phyloP scores from a whole-genome alignment of 2,888 invertebrate genomes.

The Temnothorax rugatulus region DNA sequence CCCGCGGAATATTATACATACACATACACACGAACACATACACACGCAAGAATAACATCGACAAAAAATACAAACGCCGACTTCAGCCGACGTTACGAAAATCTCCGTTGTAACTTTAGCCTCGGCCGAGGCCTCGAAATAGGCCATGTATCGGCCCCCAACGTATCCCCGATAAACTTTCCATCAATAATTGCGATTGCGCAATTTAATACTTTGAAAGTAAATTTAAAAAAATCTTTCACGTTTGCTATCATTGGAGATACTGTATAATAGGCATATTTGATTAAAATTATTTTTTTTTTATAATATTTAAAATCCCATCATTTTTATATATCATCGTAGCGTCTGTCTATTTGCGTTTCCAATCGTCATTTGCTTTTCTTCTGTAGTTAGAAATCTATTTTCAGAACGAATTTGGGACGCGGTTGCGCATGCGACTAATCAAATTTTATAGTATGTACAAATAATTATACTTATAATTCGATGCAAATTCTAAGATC shows the following conservation, averaged over 20 bases:
- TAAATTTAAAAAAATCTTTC: background rate
- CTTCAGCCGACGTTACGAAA: background rate
- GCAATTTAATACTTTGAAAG: background rate
- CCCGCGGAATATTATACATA: background rate
- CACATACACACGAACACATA: background rate
- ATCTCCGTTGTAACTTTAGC: conserved; percentile 15
- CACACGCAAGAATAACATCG: background rate
- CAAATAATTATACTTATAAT: too few species aligned
- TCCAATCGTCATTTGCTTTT: background rate
- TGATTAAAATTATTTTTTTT: background rate
- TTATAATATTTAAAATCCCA: background rate
- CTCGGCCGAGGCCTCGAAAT: conserved; percentile 14
- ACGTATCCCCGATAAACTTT: background rate
- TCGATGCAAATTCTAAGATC: too few species aligned
- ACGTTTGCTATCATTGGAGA: background rate
- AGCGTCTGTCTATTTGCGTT: background rate
- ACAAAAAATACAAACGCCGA: conserved; percentile 15
- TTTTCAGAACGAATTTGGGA: too few species aligned
- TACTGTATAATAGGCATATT: background rate
- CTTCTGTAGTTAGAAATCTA: background rate
- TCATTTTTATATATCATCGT: background rate
- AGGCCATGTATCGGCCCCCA: background rate
- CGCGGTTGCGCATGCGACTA: background rate
- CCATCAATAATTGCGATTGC: background rate
- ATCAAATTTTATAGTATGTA: background rate